Evolutionary conservation across 2,888 invertebrate genomes (phyloP), one percentile per base, ranked within the genome.

Genomic region (Athrips mouffetella): DNA sequence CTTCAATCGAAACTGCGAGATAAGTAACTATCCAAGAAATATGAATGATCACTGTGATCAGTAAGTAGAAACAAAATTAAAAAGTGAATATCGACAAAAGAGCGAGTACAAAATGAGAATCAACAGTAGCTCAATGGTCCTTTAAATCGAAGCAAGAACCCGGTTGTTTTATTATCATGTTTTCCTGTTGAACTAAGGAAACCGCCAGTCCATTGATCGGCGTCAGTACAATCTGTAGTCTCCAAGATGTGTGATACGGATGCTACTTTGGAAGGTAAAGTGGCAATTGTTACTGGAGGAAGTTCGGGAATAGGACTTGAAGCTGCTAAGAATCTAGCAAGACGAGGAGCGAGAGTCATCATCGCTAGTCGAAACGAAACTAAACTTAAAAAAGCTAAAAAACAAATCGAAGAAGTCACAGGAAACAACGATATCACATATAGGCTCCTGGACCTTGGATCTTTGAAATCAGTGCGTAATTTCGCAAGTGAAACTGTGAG

Each of bases 321-420:
- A 70, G 70, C 79, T 2, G 87, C 87, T 0, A 84, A 80, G 41
- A 78, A 82, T 49, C 58, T 90, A 30, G 89, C 89, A 0, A 60
- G 64, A 30, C 72, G 78, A 40, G 89, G 90, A 10, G 90, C 89
- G 1, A 77, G 67, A 61, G 85, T 90, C 5, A 78, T 90, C 1
- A 80, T 90, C 41, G 89, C 89, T 1, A 90, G 90, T 53, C 67
- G 89, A 47, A 88, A 90, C 35, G 73, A 86, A 70, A 69, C 76
- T 0, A 89, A 85, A 62, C 72, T 89, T 0, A 70, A 65, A 15
- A 56, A 58, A 53, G 89, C 89, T 1, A 67, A 67, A 57, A 63
- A 79, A 16, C 53, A 70, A 41, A 83, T 89, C 5, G 53, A 67
- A 60, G 46, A 64, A 42, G 62, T 60, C 8, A 80, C 84, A 0